Conservation (phyloP, 1,140 invertebrate genomes). For the Oedothorax gibbosus region DNA sequence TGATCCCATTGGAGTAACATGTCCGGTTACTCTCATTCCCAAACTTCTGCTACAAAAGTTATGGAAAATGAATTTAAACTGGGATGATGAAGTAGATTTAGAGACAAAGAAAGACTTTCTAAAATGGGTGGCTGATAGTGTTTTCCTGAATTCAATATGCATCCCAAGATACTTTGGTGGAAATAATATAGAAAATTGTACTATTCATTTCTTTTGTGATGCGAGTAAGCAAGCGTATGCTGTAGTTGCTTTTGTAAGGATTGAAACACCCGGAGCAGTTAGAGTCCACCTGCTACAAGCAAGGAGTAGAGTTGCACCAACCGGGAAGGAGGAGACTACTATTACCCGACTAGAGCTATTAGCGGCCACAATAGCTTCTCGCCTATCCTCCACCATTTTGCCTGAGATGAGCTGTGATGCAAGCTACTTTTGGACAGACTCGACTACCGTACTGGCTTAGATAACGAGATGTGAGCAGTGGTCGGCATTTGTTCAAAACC, state of each 20-base stretch:
- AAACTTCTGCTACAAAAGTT: conserved; percentile 24
- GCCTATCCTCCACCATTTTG: conserved; percentile 16
- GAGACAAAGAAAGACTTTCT: conserved; percentile 15
- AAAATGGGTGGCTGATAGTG: conserved; percentile 18
- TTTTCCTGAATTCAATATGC: not conserved
- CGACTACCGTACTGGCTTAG: conserved; percentile 8
- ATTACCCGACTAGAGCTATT: conserved; percentile 35
- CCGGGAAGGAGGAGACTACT: conserved; percentile 32
- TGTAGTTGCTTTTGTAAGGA: conserved; percentile 14
- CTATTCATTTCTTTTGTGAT: conserved; percentile 38
- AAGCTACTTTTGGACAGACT: not conserved
- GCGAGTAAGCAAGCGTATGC: conserved; percentile 15
- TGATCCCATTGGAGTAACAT: conserved; percentile 33
- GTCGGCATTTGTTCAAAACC: not conserved
- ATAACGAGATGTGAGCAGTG: conserved; percentile 10
- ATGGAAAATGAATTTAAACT: not conserved
- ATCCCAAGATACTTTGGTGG: conserved; percentile 28
- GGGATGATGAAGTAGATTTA: conserved; percentile 13
- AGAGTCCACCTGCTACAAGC: conserved; percentile 54
- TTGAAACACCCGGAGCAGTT: conserved; percentile 25
- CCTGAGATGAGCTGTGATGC: not conserved
- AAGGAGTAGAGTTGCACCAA: conserved; percentile 37
- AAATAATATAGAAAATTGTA: not conserved
- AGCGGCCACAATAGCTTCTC: conserved; percentile 20
- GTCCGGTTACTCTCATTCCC: conserved; percentile 9